Percentiles rank a stretch among this genome's conserved stretches.
phyloP scores from a whole-genome alignment of 2,797 vertebrate genomes.

The Danionella dracula region DNA sequence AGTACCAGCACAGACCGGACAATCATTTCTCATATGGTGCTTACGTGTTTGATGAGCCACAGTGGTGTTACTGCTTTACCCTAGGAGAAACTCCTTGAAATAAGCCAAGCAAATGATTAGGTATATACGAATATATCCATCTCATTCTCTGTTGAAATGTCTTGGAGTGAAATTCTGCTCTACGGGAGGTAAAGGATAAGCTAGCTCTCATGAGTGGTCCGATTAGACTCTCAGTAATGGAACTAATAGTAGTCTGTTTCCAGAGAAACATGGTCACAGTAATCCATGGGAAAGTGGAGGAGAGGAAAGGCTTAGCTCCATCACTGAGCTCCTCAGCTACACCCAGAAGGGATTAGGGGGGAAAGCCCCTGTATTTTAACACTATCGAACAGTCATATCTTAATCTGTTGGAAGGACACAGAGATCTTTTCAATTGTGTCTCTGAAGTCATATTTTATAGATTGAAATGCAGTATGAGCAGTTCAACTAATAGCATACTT shows the following conservation, averaged over 20 bases:
- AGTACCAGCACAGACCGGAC: conserved; percentile 52
- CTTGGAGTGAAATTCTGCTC: conserved; percentile 4
- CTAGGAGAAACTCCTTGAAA: conserved; percentile 5
- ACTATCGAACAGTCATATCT: conserved; percentile 13
- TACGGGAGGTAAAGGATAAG: conserved; percentile 4
- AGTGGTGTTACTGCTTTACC: conserved; percentile 52
- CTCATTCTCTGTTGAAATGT: background rate
- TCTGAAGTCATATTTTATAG: no score
- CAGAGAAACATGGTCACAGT: conserved; percentile 16
- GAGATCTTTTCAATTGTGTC: background rate
- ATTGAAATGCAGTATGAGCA: no score
- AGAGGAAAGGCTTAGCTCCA: conserved; percentile 37
- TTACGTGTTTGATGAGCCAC: conserved; percentile 22
- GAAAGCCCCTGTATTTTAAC: conserved; percentile 37
- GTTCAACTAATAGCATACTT: no score
- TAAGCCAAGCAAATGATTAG: background rate
- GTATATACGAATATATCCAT: background rate
- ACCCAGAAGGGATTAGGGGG: conserved; percentile 25
- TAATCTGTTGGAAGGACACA: conserved; percentile 5
- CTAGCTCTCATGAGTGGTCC: conserved; percentile 27
- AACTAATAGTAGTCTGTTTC: conserved; percentile 36
- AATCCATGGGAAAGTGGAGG: conserved; percentile 29
- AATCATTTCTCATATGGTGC: conserved; percentile 46
- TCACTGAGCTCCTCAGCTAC: conserved; percentile 23
- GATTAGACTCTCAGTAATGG: conserved; percentile 37